Conservation (phyloP, 2,888 invertebrate genomes). For the Drosophila sordidula region DNA sequence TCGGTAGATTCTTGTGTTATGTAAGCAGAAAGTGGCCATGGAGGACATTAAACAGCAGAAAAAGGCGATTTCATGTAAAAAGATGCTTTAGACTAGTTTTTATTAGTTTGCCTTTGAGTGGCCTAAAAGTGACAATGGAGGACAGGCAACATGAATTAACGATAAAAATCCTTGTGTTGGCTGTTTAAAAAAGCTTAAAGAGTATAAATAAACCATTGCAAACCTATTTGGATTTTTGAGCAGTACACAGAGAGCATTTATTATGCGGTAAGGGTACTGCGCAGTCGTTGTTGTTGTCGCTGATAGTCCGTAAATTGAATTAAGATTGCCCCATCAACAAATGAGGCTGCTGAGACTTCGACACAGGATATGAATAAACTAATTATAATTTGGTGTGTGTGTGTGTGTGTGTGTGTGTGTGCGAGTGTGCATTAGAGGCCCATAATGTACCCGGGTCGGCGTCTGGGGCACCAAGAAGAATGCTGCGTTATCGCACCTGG, state of each 20-base stretch:
- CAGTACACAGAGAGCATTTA: not conserved
- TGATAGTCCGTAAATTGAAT: constrained; percentile 73
- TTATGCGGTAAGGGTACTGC: constrained; percentile 37
- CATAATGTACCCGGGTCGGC: constrained; percentile 61
- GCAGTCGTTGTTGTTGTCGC: constrained; percentile 30
- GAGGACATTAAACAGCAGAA: not conserved
- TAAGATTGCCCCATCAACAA: constrained; percentile 76
- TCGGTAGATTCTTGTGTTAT: too few relatives aligned
- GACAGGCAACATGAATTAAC: not conserved
- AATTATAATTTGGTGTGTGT: constrained; percentile 68
- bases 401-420: constrained; percentile 18
- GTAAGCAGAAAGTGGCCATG: not conserved
- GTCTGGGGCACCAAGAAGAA: constrained; percentile 69
- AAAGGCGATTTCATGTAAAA: not conserved
- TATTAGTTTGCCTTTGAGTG: not conserved
- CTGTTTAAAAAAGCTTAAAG: not conserved
- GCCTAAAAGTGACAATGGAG: not conserved
- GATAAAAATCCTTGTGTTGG: too few relatives aligned
- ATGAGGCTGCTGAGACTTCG: constrained; percentile 73
- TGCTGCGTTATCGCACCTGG: constrained; percentile 77
- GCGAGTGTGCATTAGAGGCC: constrained; percentile 70
- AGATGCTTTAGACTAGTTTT: not conserved
- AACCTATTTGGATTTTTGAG: too few relatives aligned
- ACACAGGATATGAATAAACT: constrained; percentile 80
- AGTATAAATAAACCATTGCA: not conserved